These are phyloP conservation scores for Craterocephalus amniculus DNA, from an alignment of 2,797 vertebrate species.

Conservation along the genomic window DNA sequence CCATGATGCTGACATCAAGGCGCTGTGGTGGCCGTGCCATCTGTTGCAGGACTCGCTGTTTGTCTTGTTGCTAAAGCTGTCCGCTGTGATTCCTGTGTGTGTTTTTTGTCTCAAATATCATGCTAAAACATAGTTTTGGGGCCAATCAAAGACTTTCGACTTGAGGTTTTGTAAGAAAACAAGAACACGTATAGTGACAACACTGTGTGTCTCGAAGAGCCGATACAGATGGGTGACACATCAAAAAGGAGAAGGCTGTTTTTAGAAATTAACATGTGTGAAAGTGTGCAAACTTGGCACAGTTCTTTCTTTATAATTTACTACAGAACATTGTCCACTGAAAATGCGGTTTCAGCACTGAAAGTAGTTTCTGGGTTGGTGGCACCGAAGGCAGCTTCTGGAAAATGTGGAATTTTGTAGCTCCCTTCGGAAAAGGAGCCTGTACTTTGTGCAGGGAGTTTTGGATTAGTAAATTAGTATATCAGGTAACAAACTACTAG, in stretches of 20 bases:
- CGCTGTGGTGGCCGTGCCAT: conserved; percentile 7
- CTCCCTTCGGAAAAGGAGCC: no score
- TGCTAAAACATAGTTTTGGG: neutral
- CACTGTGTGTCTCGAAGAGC: neutral
- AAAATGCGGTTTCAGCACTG: neutral
- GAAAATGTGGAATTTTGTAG: no score
- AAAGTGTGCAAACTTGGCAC: neutral
- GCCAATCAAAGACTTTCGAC: neutral
- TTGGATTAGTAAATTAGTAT: neutral
- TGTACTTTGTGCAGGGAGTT: no score
- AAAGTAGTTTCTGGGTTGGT: neutral
- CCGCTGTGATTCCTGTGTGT: neutral
- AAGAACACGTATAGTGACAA: neutral
- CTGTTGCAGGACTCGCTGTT: conserved; percentile 20
- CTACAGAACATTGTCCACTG: neutral
- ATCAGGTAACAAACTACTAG: neutral
- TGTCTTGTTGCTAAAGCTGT: neutral
- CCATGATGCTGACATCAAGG: conserved; percentile 16
- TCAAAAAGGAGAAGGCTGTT: neutral
- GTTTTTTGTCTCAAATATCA: neutral
- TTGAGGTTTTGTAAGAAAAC: neutral
- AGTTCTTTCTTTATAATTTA: neutral
- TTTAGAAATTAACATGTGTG: neutral
- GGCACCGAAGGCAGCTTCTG: neutral
- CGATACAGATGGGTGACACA: neutral